phyloP scores from a whole-genome alignment of 1,140 invertebrate species.

The Eumeta japonica region DNA sequence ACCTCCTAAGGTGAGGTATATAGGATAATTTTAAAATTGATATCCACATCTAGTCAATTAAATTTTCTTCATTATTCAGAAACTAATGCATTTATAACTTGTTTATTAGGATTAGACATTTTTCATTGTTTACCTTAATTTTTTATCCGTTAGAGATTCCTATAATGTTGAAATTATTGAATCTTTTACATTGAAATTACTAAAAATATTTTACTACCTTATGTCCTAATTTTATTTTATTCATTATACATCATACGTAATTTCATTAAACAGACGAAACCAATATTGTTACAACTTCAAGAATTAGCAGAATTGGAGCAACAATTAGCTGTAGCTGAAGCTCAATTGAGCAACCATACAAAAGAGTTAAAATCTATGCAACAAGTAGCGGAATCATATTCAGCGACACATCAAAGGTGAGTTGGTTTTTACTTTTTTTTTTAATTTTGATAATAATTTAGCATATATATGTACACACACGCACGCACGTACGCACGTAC shows the following conservation, averaged over 20 bases:
- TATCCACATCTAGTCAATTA: too few species aligned
- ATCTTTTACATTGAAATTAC: neutral
- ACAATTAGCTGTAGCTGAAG: slow-evolving; percentile 55
- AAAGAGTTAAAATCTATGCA: slow-evolving; percentile 55
- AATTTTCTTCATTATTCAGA: slow-evolving; percentile 1
- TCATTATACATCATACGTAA: too few species aligned
- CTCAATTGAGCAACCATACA: slow-evolving; percentile 55
- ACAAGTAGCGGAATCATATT: slow-evolving; percentile 57
- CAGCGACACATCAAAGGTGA: slow-evolving; percentile 62
- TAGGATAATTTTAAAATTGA: too few species aligned
- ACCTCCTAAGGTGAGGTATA: slow-evolving; percentile 44
- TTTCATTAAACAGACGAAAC: too few species aligned
- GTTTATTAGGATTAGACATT: neutral
- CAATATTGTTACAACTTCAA: slow-evolving; percentile 53
- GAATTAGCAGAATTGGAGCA: slow-evolving; percentile 55
- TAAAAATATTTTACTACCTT: too few species aligned
- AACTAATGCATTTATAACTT: neutral
- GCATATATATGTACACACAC: neutral
- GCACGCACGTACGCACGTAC: too few species aligned
- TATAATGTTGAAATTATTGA: neutral
- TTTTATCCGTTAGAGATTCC: too few species aligned
- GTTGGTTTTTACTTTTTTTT: too few species aligned
- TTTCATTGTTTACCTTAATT: too few species aligned
- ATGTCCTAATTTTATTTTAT: too few species aligned
- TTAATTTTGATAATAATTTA: neutral